Evolutionary conservation across 1,140 invertebrate genomes (phyloP).

Genomic region (Drosophila ogumai): DNA sequence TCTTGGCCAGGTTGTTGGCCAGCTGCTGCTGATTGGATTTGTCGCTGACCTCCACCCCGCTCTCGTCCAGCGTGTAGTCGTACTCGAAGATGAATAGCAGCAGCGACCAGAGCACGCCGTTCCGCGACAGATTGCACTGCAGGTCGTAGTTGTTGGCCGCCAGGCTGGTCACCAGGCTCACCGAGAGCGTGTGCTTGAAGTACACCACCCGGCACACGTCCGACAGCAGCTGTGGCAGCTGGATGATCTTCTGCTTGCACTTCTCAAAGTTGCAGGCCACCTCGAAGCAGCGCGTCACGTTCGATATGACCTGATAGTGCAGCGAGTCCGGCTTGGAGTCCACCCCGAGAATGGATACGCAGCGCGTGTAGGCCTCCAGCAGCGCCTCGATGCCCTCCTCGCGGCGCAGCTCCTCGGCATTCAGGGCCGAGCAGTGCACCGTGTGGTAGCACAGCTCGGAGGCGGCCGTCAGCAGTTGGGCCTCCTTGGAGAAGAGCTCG

Average conservation of each 20-base stretch:
- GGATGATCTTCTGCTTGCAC: slow-evolving; percentile 95
- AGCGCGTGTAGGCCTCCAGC: slow-evolving; percentile 95
- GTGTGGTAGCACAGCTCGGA: slow-evolving; percentile 98
- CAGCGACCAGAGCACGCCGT: slow-evolving; percentile 97
- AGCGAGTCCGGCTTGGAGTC: slow-evolving; percentile 92
- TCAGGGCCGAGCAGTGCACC: slow-evolving; percentile 97
- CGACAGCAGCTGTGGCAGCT: slow-evolving; percentile 93
- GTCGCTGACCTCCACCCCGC: slow-evolving; percentile 94
- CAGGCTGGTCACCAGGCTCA: slow-evolving; percentile 83
- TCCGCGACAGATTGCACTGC: slow-evolving; percentile 95
- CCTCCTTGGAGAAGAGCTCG: slow-evolving; percentile 95
- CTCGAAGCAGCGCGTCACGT: slow-evolving; percentile 96
- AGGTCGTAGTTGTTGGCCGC: slow-evolving; percentile 88
- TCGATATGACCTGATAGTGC: slow-evolving; percentile 96
- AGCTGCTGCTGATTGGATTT: slow-evolving; percentile 95
- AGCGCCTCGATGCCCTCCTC: slow-evolving; percentile 96
- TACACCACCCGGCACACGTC: slow-evolving; percentile 96
- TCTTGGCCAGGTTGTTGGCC: slow-evolving; percentile 95
- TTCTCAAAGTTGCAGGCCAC: slow-evolving; percentile 97
- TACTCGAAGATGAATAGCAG: slow-evolving; percentile 96
- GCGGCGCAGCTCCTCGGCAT: slow-evolving; percentile 97
- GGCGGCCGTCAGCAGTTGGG: slow-evolving; percentile 94
- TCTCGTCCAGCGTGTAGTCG: slow-evolving; percentile 99
- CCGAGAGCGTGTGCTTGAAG: slow-evolving; percentile 88
- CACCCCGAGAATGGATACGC: slow-evolving; percentile 94